A percentile compares a stretch with the other conserved stretches of the same genome.
Conservation (phyloP, 2,888 invertebrate species). For the Schizaphis graminum region DNA sequence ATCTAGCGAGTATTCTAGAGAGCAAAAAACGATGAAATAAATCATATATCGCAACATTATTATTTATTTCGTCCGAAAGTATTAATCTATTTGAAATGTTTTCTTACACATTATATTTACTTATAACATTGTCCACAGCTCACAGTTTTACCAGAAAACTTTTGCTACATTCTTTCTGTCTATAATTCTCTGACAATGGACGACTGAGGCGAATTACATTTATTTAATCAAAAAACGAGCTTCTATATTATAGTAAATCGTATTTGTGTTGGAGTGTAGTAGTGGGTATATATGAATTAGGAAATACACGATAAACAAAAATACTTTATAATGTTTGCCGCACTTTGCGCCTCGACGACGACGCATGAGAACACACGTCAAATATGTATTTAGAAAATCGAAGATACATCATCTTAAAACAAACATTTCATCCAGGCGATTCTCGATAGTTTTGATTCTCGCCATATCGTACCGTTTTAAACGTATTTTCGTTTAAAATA, state of each 20-base stretch:
- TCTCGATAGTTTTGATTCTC: not conserved
- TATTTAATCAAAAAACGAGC: not conserved
- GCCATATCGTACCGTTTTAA: not conserved
- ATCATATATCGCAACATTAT: not conserved
- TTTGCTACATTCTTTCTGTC: not conserved
- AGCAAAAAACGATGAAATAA: not conserved
- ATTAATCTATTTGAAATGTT: not conserved
- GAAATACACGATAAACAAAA: not conserved
- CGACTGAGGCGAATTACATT: not conserved
- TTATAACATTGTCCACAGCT: not conserved
- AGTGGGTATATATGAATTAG: not conserved
- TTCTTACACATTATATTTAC: not conserved
- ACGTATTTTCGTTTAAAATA: not conserved
- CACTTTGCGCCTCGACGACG: not conserved
- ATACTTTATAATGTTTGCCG: not conserved
- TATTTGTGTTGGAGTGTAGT: not conserved
- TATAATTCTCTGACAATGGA: not conserved
- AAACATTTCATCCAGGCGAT: not conserved
- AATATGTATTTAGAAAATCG: not conserved
- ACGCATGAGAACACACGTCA: not conserved
- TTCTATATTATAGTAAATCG: not conserved
- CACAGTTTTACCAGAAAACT: not conserved
- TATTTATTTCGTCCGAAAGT: not conserved
- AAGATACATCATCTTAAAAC: not conserved
- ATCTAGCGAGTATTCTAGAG: not conserved